Conservation (phyloP, 2,888 invertebrate species). For the Scaptomyza caliginosa region DNA sequence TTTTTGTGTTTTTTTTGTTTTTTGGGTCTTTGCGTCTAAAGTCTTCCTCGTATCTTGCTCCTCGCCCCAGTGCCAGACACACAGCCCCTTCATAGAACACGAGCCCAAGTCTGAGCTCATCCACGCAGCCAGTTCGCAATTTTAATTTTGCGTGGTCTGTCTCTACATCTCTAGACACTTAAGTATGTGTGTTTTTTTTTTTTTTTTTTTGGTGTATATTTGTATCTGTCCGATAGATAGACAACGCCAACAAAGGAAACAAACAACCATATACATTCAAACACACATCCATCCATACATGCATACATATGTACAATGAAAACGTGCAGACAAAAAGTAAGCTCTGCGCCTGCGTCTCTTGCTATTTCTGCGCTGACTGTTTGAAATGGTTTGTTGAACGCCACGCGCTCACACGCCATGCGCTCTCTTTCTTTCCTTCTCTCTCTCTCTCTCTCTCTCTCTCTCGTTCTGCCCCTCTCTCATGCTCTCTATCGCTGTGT, state of each 20-base stretch:
- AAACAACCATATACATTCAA: conserved; percentile 3
- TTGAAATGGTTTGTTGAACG: conserved; percentile 62
- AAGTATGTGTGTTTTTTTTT: too few relatives aligned
- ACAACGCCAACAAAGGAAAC: conserved; percentile 37
- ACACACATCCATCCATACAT: conserved; percentile 1
- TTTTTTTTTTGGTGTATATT: too few relatives aligned
- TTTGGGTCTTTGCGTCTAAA: conserved; percentile 28
- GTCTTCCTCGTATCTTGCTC: not conserved
- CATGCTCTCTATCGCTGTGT: not conserved
- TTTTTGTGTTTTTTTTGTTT: conserved; percentile 10
- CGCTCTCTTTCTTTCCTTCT: conserved; percentile 7
- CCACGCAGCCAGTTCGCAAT: conserved; percentile 37
- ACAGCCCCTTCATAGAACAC: conserved; percentile 33
- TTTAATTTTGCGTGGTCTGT: conserved; percentile 43
- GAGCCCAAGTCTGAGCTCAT: conserved; percentile 50
- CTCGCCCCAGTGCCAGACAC: conserved; percentile 6
- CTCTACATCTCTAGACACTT: conserved; percentile 11
- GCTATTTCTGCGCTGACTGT: conserved; percentile 37
- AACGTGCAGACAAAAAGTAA: conserved; percentile 36
- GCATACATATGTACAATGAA: conserved; percentile 12
- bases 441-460: conserved; percentile 7
- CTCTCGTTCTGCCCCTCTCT: too few relatives aligned
- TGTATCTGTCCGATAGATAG: conserved; percentile 15
- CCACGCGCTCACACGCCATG: conserved; percentile 42
- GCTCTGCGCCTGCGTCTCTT: conserved; percentile 44